Evolutionary conservation across 1,140 invertebrate species (phyloP), one percentile per base, ranked within the genome.

Genomic region (Sminthurinus signatus): DNA sequence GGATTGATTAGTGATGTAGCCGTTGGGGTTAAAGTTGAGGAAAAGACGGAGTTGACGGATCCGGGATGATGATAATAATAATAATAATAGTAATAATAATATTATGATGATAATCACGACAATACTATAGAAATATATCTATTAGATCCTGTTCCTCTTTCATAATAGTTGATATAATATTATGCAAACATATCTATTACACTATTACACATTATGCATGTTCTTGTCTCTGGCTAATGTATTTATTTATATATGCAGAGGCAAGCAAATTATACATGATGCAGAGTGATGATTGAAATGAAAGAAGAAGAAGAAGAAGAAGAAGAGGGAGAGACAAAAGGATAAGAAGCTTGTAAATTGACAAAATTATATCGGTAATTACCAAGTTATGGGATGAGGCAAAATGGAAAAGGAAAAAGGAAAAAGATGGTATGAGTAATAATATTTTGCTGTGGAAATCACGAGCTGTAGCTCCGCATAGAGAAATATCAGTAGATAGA

Each of bases 401-500:
- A 73, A 67, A 52, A 63, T 68, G 72, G 70, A 68, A 60, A 70
- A 68, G 66, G 72, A 54, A 68, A 70, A 54, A 50, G 70, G 69
- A 73, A 70, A 69, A 67, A 68, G 66, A 73, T 70, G 72, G 73
- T 1, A 60, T 19, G 46, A 36, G 21, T 17, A n/a, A n/a, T n/a
- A n/a, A n/a, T n/a, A n/a, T n/a, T n/a, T n/a, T n/a, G n/a, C n/a
- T n/a, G n/a, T n/a, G n/a, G n/a, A n/a, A n/a, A n/a, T n/a, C n/a
- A n/a, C n/a, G n/a, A n/a, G n/a, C n/a, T n/a, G n/a, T n/a, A n/a
- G n/a, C n/a, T n/a, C n/a, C n/a, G n/a, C n/a, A n/a, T n/a, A n/a
- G n/a, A n/a, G n/a, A n/a, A n/a, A n/a, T n/a, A n/a, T n/a, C n/a
- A n/a, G n/a, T n/a, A n/a, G n/a, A n/a, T n/a, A n/a, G n/a, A n/a